Conservation (phyloP, 2,888 invertebrate species). For the Villa cingulata region DNA sequence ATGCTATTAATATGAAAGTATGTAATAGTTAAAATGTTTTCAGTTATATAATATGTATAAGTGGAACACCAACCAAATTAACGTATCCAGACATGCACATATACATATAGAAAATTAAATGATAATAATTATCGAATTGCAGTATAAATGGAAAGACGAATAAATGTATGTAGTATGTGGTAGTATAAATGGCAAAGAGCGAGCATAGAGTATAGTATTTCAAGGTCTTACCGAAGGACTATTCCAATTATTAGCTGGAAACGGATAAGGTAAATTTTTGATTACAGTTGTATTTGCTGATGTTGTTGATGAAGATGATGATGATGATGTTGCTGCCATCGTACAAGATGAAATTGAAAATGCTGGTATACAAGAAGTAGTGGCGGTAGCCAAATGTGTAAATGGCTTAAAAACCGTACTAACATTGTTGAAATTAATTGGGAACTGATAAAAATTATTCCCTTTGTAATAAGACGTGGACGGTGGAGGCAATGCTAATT, state of each 20-base stretch:
- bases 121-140: too few species aligned
- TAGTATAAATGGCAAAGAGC: too few species aligned
- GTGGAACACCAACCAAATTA: too few species aligned
- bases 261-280: not conserved
- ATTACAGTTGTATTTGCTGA: not conserved
- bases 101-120: too few species aligned
- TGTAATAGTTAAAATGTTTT: too few species aligned
- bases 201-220: not conserved
- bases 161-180: too few species aligned
- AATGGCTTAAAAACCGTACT: not conserved
- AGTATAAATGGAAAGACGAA: too few species aligned
- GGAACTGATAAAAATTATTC: not conserved
- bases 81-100: too few species aligned
- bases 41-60: too few species aligned
- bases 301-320: not conserved
- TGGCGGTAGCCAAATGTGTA: not conserved
- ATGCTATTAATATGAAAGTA: too few species aligned
- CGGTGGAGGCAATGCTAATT: not conserved
- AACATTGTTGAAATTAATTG: not conserved
- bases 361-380: not conserved
- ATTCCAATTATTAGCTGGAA: not conserved
- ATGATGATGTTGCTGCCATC: not conserved
- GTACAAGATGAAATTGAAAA: not conserved
- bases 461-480: not conserved
- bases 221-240: not conserved